Evolutionary conservation across 2,888 invertebrate species (phyloP), one percentile per base, ranked within the genome.

Genomic region (Actias luna): DNA sequence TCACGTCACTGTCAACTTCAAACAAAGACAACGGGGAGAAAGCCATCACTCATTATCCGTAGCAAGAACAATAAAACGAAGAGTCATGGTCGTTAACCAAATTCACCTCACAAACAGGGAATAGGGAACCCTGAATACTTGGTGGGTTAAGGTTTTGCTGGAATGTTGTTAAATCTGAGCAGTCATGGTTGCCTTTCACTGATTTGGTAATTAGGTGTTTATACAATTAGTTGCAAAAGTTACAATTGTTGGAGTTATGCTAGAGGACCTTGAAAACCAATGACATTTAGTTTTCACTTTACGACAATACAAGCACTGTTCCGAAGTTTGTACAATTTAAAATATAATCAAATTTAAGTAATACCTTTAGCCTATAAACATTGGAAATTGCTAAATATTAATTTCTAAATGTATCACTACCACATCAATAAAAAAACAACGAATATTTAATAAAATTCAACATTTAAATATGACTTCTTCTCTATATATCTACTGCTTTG

Each of bases 41-140:
- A 89, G 84, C 83, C 89, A 91, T 90, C 89, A 86, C 83, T 89
- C 92, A 92, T 91, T 92, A 92, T 84, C 89, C 87, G 82, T 75
- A 79, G 78, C 79, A 82, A 83, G 87, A 88, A 91, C 88, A 91
- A 92, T 91, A 83, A 87, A 91, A 81, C 74, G 69, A 76, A 85
- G 72, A 86, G 83, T 92, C 91, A 92, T 75, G 83, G 83, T 88
- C 89, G 91, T 90, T 90, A 89, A 81, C 83, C 77, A 82, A 84
- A 87, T 83, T 77, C 83, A 84, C 84, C 83, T 79, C 78, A 81
- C 77, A 83, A 81, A 77, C 76, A 79, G 74, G 76, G 78, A 78
- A 82, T 74, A 75, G 70, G 68, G 71, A 69, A 68, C 67, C 77
- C 75, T 71, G 72, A 83, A 82, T 80, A 81, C 79, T 83, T 82